These are phyloP conservation scores for Sphecodes monilicornis DNA, from an alignment of 2,888 invertebrate genomes.

Conservation along the genomic window DNA sequence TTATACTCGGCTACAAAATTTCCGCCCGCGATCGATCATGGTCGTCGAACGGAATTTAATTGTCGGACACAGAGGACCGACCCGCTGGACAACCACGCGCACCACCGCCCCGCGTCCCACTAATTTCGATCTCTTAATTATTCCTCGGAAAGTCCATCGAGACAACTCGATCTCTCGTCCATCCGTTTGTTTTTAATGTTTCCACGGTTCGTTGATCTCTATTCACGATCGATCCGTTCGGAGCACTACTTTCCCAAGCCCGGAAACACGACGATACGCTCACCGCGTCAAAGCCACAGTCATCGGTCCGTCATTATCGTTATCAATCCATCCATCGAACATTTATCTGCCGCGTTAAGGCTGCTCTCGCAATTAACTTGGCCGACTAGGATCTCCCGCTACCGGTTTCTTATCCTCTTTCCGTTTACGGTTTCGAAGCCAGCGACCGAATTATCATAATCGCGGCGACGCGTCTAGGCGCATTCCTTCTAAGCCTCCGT, in stretches of 20 bases:
- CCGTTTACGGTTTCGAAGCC: conserved; percentile 17
- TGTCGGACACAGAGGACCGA: background rate
- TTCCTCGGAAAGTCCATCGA: conserved; percentile 28
- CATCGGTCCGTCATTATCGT: conserved; percentile 29
- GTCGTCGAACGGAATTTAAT: conserved; percentile 10
- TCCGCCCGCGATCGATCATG: conserved; percentile 1
- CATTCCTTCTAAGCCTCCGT: background rate
- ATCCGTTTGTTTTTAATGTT: background rate
- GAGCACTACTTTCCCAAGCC: background rate
- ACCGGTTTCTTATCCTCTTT: conserved; percentile 30
- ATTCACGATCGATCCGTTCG: background rate
- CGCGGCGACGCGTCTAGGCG: background rate
- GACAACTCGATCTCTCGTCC: background rate
- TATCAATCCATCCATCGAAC: conserved; percentile 24
- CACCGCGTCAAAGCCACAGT: conserved; percentile 10
- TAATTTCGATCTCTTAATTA: conserved; percentile 59
- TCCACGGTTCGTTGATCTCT: conserved; percentile 17
- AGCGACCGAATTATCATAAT: conserved; percentile 28
- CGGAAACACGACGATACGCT: background rate
- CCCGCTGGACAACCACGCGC: background rate
- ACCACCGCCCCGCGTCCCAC: conserved; percentile 41
- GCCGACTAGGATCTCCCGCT: conserved; percentile 20
- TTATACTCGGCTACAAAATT: conserved; percentile 15
- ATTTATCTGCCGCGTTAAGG: conserved; percentile 3
- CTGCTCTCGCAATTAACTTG: conserved; percentile 8